Evolutionary conservation across 2,888 invertebrate species (phyloP).

Genomic region (Andrena bicolor): DNA sequence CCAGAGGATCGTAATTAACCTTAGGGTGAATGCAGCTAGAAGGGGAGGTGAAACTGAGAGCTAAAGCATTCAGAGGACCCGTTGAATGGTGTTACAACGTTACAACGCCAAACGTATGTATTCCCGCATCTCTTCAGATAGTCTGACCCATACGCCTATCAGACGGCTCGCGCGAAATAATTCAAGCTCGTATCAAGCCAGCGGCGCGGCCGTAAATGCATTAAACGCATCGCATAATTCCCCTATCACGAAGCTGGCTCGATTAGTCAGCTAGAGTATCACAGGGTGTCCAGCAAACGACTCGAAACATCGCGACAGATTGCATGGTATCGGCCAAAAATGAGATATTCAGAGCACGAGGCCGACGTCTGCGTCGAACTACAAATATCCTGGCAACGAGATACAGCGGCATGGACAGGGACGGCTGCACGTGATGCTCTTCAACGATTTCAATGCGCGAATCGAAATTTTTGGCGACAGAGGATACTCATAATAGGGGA

Average conservation of each 20-base stretch:
- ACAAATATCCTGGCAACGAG: slow-evolving; percentile 22
- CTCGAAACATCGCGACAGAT: slow-evolving; percentile 43
- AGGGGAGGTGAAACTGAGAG: too few relatives aligned
- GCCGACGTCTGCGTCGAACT: not conserved
- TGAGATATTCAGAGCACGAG: slow-evolving; percentile 29
- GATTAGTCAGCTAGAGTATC: slow-evolving; percentile 56
- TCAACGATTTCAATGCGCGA: not conserved
- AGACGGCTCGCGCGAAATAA: slow-evolving; percentile 55
- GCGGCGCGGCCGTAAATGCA: slow-evolving; percentile 54
- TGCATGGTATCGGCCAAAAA: slow-evolving; percentile 59
- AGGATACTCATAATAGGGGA: too few relatives aligned
- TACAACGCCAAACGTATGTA: slow-evolving; percentile 8
- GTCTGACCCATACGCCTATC: slow-evolving; percentile 34
- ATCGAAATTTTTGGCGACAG: too few relatives aligned
- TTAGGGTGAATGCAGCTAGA: too few relatives aligned
- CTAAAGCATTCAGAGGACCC: not conserved
- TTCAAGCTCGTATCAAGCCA: slow-evolving; percentile 65
- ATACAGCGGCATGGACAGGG: slow-evolving; percentile 5
- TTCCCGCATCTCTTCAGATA: slow-evolving; percentile 39
- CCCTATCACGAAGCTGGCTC: slow-evolving; percentile 54
- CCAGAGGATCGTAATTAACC: too few relatives aligned
- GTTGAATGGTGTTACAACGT: not conserved
- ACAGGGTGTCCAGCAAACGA: slow-evolving; percentile 30
- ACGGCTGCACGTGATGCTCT: not conserved
- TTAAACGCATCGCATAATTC: slow-evolving; percentile 67